Percentiles rank a stretch among this genome's conserved stretches.
These are phyloP conservation scores for Spinus olivaceus DNA, from an alignment of 2,797 vertebrate genomes.

Conservation along the genomic window DNA sequence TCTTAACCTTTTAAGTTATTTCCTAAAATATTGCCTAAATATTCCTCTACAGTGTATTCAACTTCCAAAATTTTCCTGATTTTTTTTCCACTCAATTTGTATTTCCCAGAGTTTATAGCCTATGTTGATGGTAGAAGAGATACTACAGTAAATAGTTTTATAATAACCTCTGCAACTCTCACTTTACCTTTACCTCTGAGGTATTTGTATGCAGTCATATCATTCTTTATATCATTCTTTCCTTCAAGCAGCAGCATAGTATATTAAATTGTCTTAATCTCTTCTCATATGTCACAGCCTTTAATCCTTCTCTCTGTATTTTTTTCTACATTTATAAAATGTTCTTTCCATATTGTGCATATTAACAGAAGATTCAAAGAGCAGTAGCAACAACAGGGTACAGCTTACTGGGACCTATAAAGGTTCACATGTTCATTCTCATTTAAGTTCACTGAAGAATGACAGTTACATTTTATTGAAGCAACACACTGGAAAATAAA, in stretches of 20 bases:
- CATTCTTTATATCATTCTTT: not conserved
- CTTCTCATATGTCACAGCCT: not conserved
- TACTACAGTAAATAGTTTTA: not conserved
- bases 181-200: not conserved
- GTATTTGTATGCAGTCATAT: not conserved
- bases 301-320: not conserved
- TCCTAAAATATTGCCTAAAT: not conserved
- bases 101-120: not conserved
- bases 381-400: not conserved
- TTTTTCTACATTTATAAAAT: not conserved
- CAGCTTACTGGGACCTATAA: not conserved
- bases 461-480: not conserved
- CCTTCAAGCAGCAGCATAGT: not conserved
- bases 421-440: not conserved
- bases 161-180: not conserved
- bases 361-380: not conserved
- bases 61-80: not conserved
- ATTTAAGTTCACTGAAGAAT: slow-evolving; percentile 7
- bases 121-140: not conserved
- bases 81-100: not conserved
- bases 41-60: not conserved
- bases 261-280: not conserved
- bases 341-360: not conserved
- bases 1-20: not conserved
- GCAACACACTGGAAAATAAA: not conserved